A percentile compares a stretch with the other conserved stretches of the same genome.
These are phyloP conservation scores for Rhogogaster chlorosoma DNA, from an alignment of 2,888 invertebrate species.

Conservation along the genomic window DNA sequence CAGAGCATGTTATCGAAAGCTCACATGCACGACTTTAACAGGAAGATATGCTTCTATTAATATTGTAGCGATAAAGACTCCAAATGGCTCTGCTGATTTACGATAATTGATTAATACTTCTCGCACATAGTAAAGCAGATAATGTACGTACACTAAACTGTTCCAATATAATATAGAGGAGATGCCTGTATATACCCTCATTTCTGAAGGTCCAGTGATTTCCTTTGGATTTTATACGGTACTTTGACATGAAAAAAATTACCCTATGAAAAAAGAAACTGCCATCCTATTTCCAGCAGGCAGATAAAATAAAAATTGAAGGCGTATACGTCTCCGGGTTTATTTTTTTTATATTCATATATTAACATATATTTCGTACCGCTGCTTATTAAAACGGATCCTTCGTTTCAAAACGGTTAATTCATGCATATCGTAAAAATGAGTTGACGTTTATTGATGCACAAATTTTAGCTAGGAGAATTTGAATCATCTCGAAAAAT, in stretches of 20 bases:
- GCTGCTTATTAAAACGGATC: background rate
- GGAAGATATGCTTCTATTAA: background rate
- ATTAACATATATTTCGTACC: background rate
- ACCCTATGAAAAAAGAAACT: background rate
- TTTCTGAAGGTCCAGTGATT: background rate
- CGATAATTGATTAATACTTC: background rate
- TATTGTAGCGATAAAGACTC: background rate
- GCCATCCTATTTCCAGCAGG: background rate
- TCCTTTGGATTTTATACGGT: background rate
- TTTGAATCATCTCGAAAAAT: background rate
- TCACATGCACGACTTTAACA: background rate
- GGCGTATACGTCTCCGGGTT: background rate
- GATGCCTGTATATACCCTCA: background rate
- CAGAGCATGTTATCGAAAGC: background rate
- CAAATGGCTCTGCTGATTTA: background rate
- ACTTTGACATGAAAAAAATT: background rate
- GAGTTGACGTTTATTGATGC: background rate
- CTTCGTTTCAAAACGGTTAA: background rate
- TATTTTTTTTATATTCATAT: background rate
- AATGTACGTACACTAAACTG: conserved; percentile 4
- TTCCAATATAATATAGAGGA: background rate
- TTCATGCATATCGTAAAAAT: background rate
- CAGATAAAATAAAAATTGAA: background rate
- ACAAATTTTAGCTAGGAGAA: background rate
- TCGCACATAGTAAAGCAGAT: background rate